Base-by-base conservation (phyloP, 2,888 invertebrate species). In the Opisthograptis luteolata region DNA sequence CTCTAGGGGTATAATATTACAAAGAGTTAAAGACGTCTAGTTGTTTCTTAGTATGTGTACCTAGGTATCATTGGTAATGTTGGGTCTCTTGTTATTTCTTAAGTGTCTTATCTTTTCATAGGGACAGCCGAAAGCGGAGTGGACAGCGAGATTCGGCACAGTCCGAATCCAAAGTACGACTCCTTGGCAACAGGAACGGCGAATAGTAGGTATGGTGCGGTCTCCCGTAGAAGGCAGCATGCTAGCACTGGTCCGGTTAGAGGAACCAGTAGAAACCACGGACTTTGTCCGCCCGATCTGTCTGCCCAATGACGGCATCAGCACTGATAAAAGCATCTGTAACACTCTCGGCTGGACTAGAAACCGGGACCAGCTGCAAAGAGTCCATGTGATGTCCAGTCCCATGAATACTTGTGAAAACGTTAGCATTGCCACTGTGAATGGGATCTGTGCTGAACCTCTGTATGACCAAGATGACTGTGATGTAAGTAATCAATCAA, bases 181-280 rank as follows among this genome's bases (percentile, higher is more conserved):
- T 0, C 97, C 97, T 0, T 97, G 97, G 97, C 96, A 96, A 64
- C 97, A 96, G 75, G 95, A 97, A 62, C 91, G 95, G 37, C 91
- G 96, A 45, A 94, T 96, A 40, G 93, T 97, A 2, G 96, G 97
- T 19, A 95, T 97, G 95, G 94, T 96, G 9, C 96, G 96, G 63
- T 96, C 96, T 0, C 97, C 97, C 0, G 96, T 97, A 0, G 97
- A 97, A 79, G 97, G 97, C 13, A 97, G 96, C 63, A 96, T 96
- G 56, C 92, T 96, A 3, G 96, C 96, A 0, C 81, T 97, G 44
- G 92, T 97, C 28, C 95, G 96, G 57, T 84, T 97, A 25, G 96
- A 96, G 34, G 93, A 94, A 46, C 92, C 96, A 0, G 92, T 96
- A 0, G 88, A 89, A 46, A 93, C 94, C 70, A 96, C 96, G 0